Conservation (phyloP, 1,140 invertebrate genomes). For the Ostrea edulis region DNA sequence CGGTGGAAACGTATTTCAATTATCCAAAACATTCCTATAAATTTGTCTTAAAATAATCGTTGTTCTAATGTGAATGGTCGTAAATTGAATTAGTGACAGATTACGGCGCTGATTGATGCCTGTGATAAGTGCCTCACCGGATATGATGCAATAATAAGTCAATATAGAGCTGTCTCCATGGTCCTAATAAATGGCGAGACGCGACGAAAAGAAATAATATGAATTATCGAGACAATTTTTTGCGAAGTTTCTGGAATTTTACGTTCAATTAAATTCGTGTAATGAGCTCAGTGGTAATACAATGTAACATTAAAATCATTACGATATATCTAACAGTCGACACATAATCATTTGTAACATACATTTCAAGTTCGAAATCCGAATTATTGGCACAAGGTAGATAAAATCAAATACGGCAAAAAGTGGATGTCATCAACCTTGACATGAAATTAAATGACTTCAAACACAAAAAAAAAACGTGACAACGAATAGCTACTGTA, state of each 20-base stretch:
- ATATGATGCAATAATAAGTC: background rate
- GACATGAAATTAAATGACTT: no score
- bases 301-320: background rate
- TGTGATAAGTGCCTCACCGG: constrained; percentile 2
- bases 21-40: background rate
- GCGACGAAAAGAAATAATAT: background rate
- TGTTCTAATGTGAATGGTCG: background rate
- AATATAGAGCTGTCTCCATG: background rate
- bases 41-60: constrained; percentile 17
- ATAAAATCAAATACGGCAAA: no score
- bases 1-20: background rate
- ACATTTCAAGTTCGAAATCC: no score
- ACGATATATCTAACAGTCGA: no score
- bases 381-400: no score
- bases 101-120: background rate
- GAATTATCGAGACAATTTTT: background rate
- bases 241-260: background rate
- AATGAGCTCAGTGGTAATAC: background rate
- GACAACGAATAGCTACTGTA: no score
- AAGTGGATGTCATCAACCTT: no score
- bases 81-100: constrained; percentile 21
- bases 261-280: background rate
- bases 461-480: no score
- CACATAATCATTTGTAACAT: no score
- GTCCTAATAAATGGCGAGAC: constrained; percentile 13